phyloP scores from a whole-genome alignment of 2,113 vertebrate species.

The Mesitornis unicolor region DNA sequence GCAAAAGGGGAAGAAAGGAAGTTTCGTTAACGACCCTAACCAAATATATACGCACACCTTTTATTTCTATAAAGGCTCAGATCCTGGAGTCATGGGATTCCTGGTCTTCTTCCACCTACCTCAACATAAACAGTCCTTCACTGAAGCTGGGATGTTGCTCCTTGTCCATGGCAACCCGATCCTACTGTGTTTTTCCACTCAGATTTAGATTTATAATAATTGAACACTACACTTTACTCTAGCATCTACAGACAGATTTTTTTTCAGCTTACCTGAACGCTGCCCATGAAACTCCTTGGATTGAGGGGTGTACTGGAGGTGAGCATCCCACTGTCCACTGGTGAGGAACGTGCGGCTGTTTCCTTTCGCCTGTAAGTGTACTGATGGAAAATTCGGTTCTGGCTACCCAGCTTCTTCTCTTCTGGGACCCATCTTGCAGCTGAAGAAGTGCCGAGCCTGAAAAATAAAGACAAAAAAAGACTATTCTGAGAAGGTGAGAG shows the following conservation, averaged over 20 bases:
- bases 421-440: not conserved
- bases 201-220: not conserved
- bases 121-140: not conserved
- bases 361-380: not conserved
- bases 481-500: not conserved
- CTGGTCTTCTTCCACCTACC: not conserved
- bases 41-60: not conserved
- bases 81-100: not conserved
- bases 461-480: not conserved
- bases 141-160: not conserved
- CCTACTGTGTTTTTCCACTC: not conserved
- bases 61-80: not conserved
- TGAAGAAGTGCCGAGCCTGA: not conserved
- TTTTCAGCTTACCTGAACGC: not conserved
- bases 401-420: not conserved
- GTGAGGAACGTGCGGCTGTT: not conserved
- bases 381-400: not conserved
- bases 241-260: not conserved
- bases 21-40: not conserved
- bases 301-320: not conserved
- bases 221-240: not conserved
- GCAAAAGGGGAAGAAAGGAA: not conserved
- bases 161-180: not conserved
- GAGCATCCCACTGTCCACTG: rapidly evolving
- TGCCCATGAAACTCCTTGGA: not conserved